Percentiles rank a stretch among this genome's conserved stretches.
phyloP scores from a whole-genome alignment of 37 sponge, comb jelly and placozoan species.

The Ephydatia muelleri region DNA sequence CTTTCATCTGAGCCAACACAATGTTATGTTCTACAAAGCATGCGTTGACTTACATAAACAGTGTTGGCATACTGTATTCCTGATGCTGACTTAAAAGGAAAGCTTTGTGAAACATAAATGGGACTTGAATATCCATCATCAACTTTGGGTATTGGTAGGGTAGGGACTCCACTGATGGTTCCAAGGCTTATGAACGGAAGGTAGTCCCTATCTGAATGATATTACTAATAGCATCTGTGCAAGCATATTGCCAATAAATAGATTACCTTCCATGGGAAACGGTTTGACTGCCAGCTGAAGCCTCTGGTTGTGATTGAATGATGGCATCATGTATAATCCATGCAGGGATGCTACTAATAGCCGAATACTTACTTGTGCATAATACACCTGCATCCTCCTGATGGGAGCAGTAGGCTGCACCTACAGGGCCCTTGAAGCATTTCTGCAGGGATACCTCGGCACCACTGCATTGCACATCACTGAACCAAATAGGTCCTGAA shows the following conservation, averaged over 20 bases:
- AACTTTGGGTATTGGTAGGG: background rate
- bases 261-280: background rate
- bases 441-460: conserved; percentile 12
- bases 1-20: background rate
- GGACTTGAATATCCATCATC: background rate
- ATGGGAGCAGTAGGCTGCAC: background rate
- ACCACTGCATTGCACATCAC: conserved; percentile 27
- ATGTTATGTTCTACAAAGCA: no score
- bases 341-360: background rate
- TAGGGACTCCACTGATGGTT: background rate
- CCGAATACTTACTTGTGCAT: background rate
- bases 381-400: background rate
- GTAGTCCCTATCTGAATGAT: background rate
- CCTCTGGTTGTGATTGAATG: background rate
- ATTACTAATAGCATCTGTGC: background rate
- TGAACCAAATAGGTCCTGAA: conserved; percentile 28
- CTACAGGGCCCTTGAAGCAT: conserved; percentile 6
- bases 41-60: background rate
- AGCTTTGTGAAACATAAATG: conserved; percentile 1
- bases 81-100: conserved; percentile 10
- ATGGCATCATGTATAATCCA: background rate
- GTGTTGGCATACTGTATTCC: background rate
- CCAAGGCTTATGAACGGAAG: background rate
- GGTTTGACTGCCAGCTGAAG: background rate
- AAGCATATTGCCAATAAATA: background rate